Evolutionary conservation across 2,888 invertebrate species (phyloP).

Genomic region (Macaria liturata): DNA sequence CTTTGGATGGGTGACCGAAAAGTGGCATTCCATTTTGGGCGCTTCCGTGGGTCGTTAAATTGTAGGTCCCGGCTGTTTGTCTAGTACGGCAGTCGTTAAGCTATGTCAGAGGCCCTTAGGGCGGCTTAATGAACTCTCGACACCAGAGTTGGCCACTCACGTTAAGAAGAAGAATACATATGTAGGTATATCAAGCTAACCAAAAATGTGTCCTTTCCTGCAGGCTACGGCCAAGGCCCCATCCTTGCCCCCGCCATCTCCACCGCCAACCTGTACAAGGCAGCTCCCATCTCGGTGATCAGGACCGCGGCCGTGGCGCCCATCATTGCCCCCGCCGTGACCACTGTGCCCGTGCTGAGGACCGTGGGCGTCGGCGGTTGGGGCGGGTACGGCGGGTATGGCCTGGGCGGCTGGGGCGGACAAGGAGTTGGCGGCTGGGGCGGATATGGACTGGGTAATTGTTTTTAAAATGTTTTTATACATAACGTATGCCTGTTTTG

Average conservation of each 20-base stretch:
- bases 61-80: no score
- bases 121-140: no score
- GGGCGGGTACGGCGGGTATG: slow-evolving; percentile 11
- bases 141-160: no score
- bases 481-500: no score
- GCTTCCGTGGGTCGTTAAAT: no score
- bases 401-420: slow-evolving; percentile 28
- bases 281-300: slow-evolving; percentile 65
- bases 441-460: slow-evolving; percentile 23
- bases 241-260: slow-evolving; percentile 61
- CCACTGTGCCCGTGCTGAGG: slow-evolving; percentile 48
- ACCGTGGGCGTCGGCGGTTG: slow-evolving; percentile 36
- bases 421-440: slow-evolving; percentile 35
- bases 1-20: no score
- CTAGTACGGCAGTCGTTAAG: no score
- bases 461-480: no score
- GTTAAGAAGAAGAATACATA: no score
- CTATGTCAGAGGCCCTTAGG: no score
- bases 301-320: slow-evolving; percentile 53
- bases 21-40: no score
- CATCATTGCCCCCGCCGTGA: slow-evolving; percentile 44
- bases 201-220: slow-evolving; percentile 7
- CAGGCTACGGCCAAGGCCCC: slow-evolving; percentile 18
- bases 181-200: no score
- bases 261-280: slow-evolving; percentile 59